These are phyloP conservation scores for Parapristionchus giblindavisi DNA, from an alignment of 2,888 invertebrate species.

Conservation along the genomic window DNA sequence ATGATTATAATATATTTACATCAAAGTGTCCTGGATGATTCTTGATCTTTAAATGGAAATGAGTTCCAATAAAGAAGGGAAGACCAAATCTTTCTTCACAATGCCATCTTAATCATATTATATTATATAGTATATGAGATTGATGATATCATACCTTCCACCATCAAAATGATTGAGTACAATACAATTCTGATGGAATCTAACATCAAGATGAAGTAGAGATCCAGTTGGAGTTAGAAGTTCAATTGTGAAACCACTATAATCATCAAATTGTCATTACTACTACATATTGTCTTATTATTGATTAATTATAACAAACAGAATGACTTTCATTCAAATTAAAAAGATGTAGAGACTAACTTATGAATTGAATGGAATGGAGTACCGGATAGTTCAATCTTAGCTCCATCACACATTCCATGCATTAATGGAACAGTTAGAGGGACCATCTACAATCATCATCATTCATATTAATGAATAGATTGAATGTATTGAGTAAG, in stretches of 20 bases:
- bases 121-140: not conserved
- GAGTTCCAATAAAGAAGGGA: constrained; percentile 29
- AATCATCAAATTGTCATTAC: too few relatives aligned
- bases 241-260: constrained; percentile 35
- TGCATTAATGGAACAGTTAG: constrained; percentile 19
- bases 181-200: constrained; percentile 30
- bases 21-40: constrained; percentile 36
- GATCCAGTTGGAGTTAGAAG: constrained; percentile 29
- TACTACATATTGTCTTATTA: too few relatives aligned
- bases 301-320: too few relatives aligned
- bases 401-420: constrained; percentile 32
- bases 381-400: constrained; percentile 30
- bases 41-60: constrained; percentile 39
- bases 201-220: constrained; percentile 28
- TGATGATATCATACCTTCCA: not conserved
- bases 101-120: not conserved
- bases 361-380: constrained; percentile 1
- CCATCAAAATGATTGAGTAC: constrained; percentile 32
- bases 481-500: not conserved
- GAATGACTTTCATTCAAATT: too few relatives aligned
- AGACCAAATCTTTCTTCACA: constrained; percentile 5
- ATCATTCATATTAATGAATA: not conserved
- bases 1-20: not conserved
- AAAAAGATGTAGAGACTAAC: constrained; percentile 2
- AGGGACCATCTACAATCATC: constrained; percentile 23